A percentile compares a stretch with the other conserved stretches of the same genome.
Conservation (phyloP, 2,113 vertebrate species). For the Strigops habroptila region DNA sequence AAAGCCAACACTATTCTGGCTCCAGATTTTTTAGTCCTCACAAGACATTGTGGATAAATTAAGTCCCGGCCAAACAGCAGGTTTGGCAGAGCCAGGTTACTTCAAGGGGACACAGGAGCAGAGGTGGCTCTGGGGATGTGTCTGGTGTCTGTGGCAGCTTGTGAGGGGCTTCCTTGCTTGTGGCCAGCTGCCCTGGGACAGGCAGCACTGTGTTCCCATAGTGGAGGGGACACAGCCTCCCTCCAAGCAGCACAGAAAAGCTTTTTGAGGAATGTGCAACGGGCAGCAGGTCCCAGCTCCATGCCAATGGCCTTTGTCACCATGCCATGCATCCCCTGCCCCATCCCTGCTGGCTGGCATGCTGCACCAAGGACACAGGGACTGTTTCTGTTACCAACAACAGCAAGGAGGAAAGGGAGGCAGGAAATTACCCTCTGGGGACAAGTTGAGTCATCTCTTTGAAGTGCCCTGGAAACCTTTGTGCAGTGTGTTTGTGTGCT, state of each 20-base stretch:
- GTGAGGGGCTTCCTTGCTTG: neutral
- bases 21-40: neutral
- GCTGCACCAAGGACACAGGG: neutral
- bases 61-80: neutral
- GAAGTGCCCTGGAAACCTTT: neutral
- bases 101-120: neutral
- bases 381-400: neutral
- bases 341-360: accelerated
- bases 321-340: neutral
- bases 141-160: neutral
- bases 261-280: neutral
- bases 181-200: neutral
- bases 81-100: neutral
- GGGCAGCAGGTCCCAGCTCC: neutral
- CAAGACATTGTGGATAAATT: neutral
- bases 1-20: neutral
- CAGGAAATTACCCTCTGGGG: slow-evolving; percentile 42
- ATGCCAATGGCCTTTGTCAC: neutral
- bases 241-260: neutral
- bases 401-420: neutral
- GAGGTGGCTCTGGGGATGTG: accelerated
- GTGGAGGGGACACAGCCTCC: neutral
- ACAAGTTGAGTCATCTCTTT: slow-evolving; percentile 1
- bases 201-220: accelerated
- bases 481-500: neutral